Evolutionary conservation across 2,888 invertebrate genomes (phyloP).

Genomic region (Papilio demoleus): DNA sequence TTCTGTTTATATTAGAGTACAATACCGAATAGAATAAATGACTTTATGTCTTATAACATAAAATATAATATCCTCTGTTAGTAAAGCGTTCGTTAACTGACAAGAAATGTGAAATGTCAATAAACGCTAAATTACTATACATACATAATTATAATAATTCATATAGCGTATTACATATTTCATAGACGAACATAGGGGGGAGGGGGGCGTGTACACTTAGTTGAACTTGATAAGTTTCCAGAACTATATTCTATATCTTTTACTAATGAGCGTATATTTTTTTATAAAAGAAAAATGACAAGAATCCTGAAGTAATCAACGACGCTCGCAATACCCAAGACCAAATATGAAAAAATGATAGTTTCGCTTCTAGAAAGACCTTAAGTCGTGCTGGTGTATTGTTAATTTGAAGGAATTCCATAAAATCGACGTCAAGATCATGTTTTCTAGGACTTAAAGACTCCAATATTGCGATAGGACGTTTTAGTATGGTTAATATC

Average conservation of each 20-base stretch:
- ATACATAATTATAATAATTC: constrained; percentile 39
- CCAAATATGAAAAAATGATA: too few species aligned
- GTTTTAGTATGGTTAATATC: too few species aligned
- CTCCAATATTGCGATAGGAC: background rate
- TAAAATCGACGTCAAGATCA: too few species aligned
- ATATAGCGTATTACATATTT: constrained; percentile 23
- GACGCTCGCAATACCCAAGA: too few species aligned
- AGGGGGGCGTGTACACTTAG: background rate
- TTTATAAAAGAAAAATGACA: too few species aligned
- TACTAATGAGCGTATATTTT: too few species aligned
- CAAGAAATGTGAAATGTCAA: constrained; percentile 40
- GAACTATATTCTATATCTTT: too few species aligned
- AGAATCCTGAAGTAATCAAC: too few species aligned
- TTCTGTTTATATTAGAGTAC: constrained; percentile 41
- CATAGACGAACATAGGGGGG: too few species aligned
- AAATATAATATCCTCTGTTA: constrained; percentile 40
- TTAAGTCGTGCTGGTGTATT: too few species aligned
- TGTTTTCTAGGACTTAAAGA: background rate
- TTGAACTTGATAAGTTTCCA: too few species aligned
- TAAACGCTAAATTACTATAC: constrained; percentile 39
- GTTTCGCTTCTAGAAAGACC: too few species aligned
- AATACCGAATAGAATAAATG: constrained; percentile 36
- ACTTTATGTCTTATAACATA: constrained; percentile 42
- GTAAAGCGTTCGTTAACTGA: background rate
- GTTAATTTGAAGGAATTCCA: background rate